phyloP scores from a whole-genome alignment of 2,113 vertebrate species.

The Ophthalmotilapia sp. region DNA sequence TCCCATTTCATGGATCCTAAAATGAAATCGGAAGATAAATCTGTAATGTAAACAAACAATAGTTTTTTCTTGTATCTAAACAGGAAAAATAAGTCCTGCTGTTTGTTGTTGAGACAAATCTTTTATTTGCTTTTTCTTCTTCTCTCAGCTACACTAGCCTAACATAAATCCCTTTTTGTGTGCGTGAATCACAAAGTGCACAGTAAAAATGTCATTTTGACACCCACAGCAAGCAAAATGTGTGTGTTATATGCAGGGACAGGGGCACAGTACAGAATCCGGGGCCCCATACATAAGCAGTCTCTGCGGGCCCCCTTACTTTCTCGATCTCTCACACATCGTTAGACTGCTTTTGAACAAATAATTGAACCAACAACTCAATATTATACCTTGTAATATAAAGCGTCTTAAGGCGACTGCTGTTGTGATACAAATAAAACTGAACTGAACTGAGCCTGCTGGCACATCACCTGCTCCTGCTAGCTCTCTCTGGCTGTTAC shows the following conservation, averaged over 20 bases:
- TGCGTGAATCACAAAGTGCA: neutral
- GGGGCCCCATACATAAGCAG: neutral
- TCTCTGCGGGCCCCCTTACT: neutral
- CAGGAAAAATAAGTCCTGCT: neutral
- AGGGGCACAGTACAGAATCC: neutral
- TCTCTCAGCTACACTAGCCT: neutral
- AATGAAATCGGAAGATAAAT: neutral
- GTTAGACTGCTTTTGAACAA: neutral
- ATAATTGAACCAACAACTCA: neutral
- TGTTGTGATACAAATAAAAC: neutral
- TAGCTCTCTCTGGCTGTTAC: neutral
- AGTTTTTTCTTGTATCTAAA: neutral
- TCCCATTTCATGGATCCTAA: neutral
- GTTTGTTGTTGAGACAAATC: neutral
- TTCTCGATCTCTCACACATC: neutral
- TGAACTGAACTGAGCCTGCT: neutral
- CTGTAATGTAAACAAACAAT: neutral
- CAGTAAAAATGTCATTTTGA: neutral
- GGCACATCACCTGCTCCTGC: neutral
- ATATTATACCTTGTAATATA: neutral
- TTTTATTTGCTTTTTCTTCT: neutral
- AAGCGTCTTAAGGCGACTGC: neutral
- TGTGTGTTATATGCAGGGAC: neutral
- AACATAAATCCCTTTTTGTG: neutral
- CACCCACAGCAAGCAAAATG: neutral